Conservation (phyloP, 30 jellyfish, hydroid and myxozoan species). For the Hydractinia echinata region DNA sequence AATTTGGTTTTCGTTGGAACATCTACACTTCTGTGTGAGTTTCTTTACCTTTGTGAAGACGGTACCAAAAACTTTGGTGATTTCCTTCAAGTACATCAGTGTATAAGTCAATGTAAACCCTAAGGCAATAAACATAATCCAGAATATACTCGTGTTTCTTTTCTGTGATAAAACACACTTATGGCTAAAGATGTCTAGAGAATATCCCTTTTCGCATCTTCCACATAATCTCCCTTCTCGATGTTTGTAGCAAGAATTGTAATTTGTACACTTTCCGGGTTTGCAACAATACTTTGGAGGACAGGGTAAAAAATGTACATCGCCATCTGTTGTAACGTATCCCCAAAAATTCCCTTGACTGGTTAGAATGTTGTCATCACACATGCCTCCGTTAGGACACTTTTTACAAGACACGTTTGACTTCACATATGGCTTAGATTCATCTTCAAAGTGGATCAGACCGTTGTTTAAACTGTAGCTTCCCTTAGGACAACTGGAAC, state of each 20-base stretch:
- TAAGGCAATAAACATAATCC: neutral
- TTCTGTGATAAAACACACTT: neutral
- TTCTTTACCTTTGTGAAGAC: neutral
- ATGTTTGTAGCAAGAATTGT: neutral
- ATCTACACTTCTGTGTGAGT: neutral
- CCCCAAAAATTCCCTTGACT: slow-evolving; percentile 15
- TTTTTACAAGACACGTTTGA: neutral
- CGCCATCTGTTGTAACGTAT: neutral
- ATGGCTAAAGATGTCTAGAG: neutral
- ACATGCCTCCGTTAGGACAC: slow-evolving; percentile 7
- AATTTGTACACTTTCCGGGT: neutral
- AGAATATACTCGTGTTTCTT: neutral
- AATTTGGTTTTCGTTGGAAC: neutral
- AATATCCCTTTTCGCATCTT: neutral
- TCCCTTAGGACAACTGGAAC: neutral
- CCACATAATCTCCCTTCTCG: neutral
- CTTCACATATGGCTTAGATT: neutral
- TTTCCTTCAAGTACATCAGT: neutral
- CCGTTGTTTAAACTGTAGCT: neutral
- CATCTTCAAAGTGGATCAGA: neutral
- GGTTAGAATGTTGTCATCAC: neutral
- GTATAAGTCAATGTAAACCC: neutral
- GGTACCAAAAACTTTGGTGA: neutral
- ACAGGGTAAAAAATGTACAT: neutral
- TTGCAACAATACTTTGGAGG: slow-evolving; percentile 8